These are phyloP conservation scores for Drosophila hamatofila DNA, from an alignment of 2,888 invertebrate species.

Conservation along the genomic window DNA sequence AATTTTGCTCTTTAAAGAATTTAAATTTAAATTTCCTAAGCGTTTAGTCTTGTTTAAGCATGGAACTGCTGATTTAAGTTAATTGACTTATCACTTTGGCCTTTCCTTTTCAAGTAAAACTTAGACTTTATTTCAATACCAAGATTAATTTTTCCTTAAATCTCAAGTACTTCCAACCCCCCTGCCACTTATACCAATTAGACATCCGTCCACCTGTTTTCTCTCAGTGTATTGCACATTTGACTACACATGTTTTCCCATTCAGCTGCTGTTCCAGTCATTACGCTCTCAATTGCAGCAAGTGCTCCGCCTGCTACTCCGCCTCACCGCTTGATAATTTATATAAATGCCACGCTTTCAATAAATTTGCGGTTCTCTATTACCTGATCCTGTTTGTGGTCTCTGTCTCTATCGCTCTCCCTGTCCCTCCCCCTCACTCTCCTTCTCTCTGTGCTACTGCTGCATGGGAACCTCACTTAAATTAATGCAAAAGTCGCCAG, in stretches of 20 bases:
- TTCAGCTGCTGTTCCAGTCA: constrained; percentile 15
- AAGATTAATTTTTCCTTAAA: too few species aligned
- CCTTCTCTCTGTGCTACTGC: not conserved
- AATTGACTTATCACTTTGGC: too few species aligned
- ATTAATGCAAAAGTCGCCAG: constrained; percentile 71
- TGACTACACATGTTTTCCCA: not conserved
- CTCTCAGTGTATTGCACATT: constrained; percentile 7
- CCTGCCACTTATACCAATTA: not conserved
- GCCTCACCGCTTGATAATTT: constrained; percentile 40
- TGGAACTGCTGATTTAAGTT: too few species aligned
- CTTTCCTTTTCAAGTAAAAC: too few species aligned
- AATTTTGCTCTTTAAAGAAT: too few species aligned
- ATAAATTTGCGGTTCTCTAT: constrained; percentile 79
- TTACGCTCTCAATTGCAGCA: constrained; percentile 15
- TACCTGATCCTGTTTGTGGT: constrained; percentile 67
- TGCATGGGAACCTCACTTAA: constrained; percentile 59
- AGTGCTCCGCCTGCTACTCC: not conserved
- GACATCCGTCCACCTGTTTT: not conserved
- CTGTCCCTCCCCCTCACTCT: not conserved
- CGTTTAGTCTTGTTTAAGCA: too few species aligned
- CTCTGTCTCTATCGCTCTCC: not conserved
- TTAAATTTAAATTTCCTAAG: too few species aligned
- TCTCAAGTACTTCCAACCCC: too few species aligned
- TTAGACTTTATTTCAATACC: too few species aligned
- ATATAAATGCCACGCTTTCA: constrained; percentile 66